These are phyloP conservation scores for Drosophila sordidula DNA, from an alignment of 2,888 invertebrate genomes.

Conservation along the genomic window DNA sequence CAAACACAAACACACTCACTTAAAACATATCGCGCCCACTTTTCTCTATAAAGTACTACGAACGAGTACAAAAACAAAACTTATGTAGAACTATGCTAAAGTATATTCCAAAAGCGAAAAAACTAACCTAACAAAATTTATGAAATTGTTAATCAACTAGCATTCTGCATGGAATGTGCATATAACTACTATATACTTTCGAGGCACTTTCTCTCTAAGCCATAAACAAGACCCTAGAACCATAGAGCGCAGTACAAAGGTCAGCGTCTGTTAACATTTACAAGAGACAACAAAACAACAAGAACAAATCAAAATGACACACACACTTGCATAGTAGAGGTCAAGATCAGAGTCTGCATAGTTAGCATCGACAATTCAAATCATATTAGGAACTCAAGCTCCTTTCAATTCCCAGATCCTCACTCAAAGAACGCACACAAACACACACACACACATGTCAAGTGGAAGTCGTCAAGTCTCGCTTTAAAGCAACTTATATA, in stretches of 20 bases:
- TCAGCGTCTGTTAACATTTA: conserved; percentile 58
- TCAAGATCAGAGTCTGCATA: conserved; percentile 29
- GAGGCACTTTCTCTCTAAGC: conserved; percentile 48
- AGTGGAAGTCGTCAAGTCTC: conserved; percentile 62
- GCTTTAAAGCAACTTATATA: conserved; percentile 71
- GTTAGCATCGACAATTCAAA: conserved; percentile 33
- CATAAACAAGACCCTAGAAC: conserved; percentile 13
- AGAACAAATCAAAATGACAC: conserved; percentile 41
- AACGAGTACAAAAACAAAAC: conserved; percentile 30
- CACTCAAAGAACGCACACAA: conserved; percentile 34
- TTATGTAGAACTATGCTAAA: conserved; percentile 45
- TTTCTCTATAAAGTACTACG: conserved; percentile 48
- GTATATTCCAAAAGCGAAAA: conserved; percentile 19
- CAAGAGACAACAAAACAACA: conserved; percentile 22
- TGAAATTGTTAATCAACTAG: conserved; percentile 48
- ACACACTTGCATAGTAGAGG: conserved; percentile 10
- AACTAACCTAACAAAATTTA: conserved; percentile 31
- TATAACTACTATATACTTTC: conserved; percentile 33
- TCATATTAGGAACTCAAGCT: conserved; percentile 22
- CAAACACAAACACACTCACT: conserved; percentile 25
- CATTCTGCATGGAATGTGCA: conserved; percentile 22
- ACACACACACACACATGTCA: conserved; percentile 46
- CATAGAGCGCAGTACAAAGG: conserved; percentile 52
- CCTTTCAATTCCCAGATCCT: conserved; percentile 40
- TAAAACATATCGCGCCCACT: conserved; percentile 71